Conservation (phyloP, 2,797 vertebrate species). For the Pantherophis vulpinus region DNA sequence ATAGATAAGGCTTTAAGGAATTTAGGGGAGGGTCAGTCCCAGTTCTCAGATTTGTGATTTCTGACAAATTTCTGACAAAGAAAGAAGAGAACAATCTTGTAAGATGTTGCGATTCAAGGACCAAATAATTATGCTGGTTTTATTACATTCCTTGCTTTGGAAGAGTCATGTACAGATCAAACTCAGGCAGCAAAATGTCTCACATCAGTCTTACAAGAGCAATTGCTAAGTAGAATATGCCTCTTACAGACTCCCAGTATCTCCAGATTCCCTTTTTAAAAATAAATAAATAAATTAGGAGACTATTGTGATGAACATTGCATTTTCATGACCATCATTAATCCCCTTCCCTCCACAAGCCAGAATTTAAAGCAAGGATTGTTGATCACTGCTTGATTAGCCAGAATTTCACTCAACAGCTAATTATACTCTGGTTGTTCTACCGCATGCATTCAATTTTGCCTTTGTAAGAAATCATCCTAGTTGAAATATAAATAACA, state of each 20-base stretch:
- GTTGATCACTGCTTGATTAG: slow-evolving; percentile 15
- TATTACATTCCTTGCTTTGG: background rate
- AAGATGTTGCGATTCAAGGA: background rate
- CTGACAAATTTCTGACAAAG: background rate
- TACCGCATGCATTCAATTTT: background rate
- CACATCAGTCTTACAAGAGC: background rate
- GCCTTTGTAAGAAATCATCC: background rate
- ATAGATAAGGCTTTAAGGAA: background rate
- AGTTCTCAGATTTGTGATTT: background rate
- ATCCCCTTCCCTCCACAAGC: background rate
- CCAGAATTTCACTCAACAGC: background rate
- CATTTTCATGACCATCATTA: background rate
- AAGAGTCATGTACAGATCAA: background rate
- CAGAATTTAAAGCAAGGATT: slow-evolving; percentile 10
- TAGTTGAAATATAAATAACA: slow-evolving; percentile 37
- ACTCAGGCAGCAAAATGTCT: background rate
- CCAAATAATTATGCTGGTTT: background rate
- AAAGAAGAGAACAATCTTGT: background rate
- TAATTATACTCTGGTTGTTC: background rate
- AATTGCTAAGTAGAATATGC: background rate
- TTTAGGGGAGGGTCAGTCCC: background rate
- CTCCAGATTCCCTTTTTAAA: background rate
- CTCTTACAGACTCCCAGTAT: background rate
- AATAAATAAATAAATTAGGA: background rate
- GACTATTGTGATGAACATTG: background rate